Evolutionary conservation across 2,888 invertebrate genomes (phyloP), one percentile per base, ranked within the genome.

Genomic region (Ecdyonurus torrentis): DNA sequence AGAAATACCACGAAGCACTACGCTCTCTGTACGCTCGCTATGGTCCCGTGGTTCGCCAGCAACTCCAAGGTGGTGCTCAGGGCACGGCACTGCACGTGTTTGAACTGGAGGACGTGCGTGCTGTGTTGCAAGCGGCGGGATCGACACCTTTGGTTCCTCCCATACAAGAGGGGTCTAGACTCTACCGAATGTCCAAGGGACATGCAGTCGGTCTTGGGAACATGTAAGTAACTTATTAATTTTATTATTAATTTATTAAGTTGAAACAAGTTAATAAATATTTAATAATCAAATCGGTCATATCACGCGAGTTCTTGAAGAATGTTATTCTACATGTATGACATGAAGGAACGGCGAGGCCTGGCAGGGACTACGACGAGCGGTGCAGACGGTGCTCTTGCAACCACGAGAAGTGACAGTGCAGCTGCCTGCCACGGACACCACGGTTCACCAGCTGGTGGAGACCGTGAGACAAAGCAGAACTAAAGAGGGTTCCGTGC

Each of bases 261-360:
- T n/a, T n/a, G n/a, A n/a, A n/a, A n/a, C n/a, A n/a, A n/a, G n/a
- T n/a, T n/a, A n/a, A n/a, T n/a, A n/a, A n/a, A n/a, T n/a, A n/a
- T n/a, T n/a, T n/a, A n/a, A n/a, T n/a, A n/a, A n/a, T n/a, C n/a
- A n/a, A n/a, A n/a, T n/a, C n/a, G n/a, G n/a, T n/a, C n/a, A n/a
- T n/a, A n/a, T n/a, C n/a, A n/a, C n/a, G n/a, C n/a, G n/a, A n/a
- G n/a, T n/a, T n/a, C n/a, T n/a, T n/a, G n/a, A 10, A 52, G 1
- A 23, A 23, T 19, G 1, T 20, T 22, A 25, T 15, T 58, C 24
- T 66, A 2, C 67, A n/a, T n/a, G n/a, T n/a, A n/a, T n/a, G n/a
- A n/a, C n/a, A n/a, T n/a, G n/a, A n/a, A 79, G 78, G 55, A 78
- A 79, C 70, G 79, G 78, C 1, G 76, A 77, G 2, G 76, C 78